Evolutionary conservation across 2,113 vertebrate species (phyloP), one percentile per base, ranked within the genome.

Genomic region (Pithys albifrons): DNA sequence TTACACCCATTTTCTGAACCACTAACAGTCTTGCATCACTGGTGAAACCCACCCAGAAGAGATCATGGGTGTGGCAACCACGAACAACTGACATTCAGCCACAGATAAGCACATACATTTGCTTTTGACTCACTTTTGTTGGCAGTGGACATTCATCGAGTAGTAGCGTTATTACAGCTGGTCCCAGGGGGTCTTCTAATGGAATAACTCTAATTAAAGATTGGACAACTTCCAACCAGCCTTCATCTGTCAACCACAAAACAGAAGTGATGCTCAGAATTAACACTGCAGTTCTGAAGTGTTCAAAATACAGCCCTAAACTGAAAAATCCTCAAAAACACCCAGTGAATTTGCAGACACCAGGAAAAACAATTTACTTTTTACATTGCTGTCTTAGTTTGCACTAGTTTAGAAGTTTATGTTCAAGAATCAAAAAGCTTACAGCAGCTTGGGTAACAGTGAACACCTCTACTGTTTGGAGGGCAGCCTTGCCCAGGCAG

Each of bases 161-260:
- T 2, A 99, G 98, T 19, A 99, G 98, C 3, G 99, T 99, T 98
- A 99, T 99, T 81, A 99, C 99, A 97, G 99, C 99, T 89, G 99
- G 99, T 96, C 99, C 99, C 96, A 99, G 88, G 12, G 99, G 99
- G 97, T 99, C 99, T 96, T 99, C 99, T 97, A 99, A 96, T 69
- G 99, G 99, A 97, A 99, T 99, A 97, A 99, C 99, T 98, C 99
- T 98, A 95, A 99, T 99, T 96, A 99, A 98, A 95, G 99, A 99
- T 22, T 99, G 99, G 92, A 99, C 99, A 95, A 99, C 99, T 91
- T 99, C 99, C 95, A 99, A 96, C 99, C 99, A 99, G 88, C 99
- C 99, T 93, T 99, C 99, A 98, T 99, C 99, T 99, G 97, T 84
- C 80, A 96, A 93, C 70, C 94, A 96, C 52, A 97, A 97, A 97